A percentile compares a stretch with the other conserved stretches of the same genome.
Conservation (phyloP, 2,113 vertebrate genomes). For the Cheirogaleus medius region DNA sequence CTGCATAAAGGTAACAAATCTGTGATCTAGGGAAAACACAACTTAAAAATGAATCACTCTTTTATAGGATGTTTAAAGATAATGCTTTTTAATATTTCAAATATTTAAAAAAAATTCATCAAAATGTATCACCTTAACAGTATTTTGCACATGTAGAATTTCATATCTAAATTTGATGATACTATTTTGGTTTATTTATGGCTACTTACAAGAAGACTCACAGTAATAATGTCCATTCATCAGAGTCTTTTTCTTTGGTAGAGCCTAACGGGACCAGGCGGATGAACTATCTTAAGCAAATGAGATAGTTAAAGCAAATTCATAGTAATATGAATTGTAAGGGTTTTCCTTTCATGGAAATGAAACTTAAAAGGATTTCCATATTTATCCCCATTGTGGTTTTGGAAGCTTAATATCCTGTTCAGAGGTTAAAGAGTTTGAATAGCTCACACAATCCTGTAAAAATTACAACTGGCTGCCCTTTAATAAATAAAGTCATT, state of each 20-base stretch:
- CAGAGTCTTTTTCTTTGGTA: constrained; percentile 82
- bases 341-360: constrained; percentile 60
- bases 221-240: constrained; percentile 67
- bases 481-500: constrained; percentile 83
- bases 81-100: constrained; percentile 80
- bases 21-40: constrained; percentile 62
- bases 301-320: constrained; percentile 65
- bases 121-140: constrained; percentile 78
- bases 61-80: constrained; percentile 72
- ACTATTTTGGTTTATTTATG: constrained; percentile 78
- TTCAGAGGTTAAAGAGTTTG: constrained; percentile 76
- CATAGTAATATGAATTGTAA: constrained; percentile 56
- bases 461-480: constrained; percentile 83
- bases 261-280: constrained; percentile 67
- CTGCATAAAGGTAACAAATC: constrained; percentile 42
- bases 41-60: constrained; percentile 77
- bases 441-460: constrained; percentile 84
- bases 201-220: constrained; percentile 78
- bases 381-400: constrained; percentile 45
- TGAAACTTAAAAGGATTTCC: constrained; percentile 50
- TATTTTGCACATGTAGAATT: constrained; percentile 79
- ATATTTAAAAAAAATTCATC: constrained; percentile 73
- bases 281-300: constrained; percentile 65
- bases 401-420: constrained; percentile 64
- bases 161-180: constrained; percentile 70